Evolutionary conservation across 2,113 vertebrate genomes (phyloP), one percentile per base, ranked within the genome.

Genomic region (Cercopithecus mona): DNA sequence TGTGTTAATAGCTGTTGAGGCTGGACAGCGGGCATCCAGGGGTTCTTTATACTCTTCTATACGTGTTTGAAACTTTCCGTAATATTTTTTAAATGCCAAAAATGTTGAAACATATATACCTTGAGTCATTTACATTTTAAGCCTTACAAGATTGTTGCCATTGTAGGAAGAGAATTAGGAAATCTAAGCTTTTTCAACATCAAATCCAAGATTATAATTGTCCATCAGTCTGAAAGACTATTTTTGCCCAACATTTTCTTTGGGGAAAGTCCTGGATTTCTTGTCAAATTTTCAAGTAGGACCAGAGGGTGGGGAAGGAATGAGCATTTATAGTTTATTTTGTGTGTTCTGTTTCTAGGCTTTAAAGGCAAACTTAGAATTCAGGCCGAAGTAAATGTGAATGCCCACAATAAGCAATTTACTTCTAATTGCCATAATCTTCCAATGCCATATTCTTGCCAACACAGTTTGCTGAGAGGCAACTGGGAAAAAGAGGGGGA

Each of bases 241-340:
- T 84, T 92, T 93, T 96, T 88, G 38, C 30, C 91, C 27, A 73
- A 43, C 22, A 66, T 75, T 96, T 90, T 90, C 35, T 79, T 80
- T 84, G n/a, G 43, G 30, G 38, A 87, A 75, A 93, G 35, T 70
- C 78, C 93, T 80, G 9, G 30, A 70, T 75, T 89, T 90, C 84
- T 96, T 76, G 91, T 43, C 30, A 94, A 43, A 43, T 75, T 94
- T 92, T 94, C 35, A 68, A 89, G 66, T 45, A 38, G 35, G 45
- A 10, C 10, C 50, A 45, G 32, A 68, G 43, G 43, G 43, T n/a
- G 35, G 32, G 35, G 55, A 73, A 55, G 43, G 6, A 95, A 88
- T 92, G 59, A 72, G 11, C 25, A 59, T 72, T 92, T 43, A 43
- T n/a, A 23, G 35, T 75, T 97, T 87, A 50, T 73, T 95, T 95